Evolutionary conservation across 2,113 vertebrate genomes (phyloP).

Genomic region (Ciconia stormi): DNA sequence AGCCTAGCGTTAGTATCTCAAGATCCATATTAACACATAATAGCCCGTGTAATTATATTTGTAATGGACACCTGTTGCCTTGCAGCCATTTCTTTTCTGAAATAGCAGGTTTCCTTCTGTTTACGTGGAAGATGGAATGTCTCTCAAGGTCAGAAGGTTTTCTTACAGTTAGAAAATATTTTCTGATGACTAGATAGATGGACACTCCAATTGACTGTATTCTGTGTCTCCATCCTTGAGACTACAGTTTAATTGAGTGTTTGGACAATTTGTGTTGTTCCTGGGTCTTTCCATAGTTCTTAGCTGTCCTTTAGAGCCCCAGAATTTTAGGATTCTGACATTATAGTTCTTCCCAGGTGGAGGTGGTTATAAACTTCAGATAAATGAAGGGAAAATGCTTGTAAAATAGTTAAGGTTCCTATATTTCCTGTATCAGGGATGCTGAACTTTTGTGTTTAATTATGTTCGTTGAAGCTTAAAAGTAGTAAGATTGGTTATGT

Average conservation of each 20-base stretch:
- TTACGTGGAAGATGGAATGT: neutral
- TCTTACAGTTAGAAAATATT: neutral
- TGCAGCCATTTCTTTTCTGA: neutral
- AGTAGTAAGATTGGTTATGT: neutral
- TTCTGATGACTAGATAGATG: neutral
- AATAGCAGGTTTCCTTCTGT: neutral
- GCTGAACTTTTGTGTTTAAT: neutral
- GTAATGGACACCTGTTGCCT: neutral
- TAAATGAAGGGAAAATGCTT: neutral
- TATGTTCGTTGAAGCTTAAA: neutral
- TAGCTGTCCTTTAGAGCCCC: neutral
- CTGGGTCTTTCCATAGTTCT: neutral
- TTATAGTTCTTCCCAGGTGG: neutral
- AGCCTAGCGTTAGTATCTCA: neutral
- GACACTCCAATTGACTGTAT: neutral
- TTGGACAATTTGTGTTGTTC: neutral
- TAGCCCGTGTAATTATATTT: neutral
- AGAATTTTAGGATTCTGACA: neutral
- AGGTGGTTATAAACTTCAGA: neutral
- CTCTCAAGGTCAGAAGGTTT: neutral
- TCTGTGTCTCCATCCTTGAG: neutral
- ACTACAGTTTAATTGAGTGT: neutral
- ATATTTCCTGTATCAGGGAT: neutral
- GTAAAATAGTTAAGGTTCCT: neutral
- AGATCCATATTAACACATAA: neutral